phyloP scores from a whole-genome alignment of 2,113 vertebrate species.

The Meriones unguiculatus region DNA sequence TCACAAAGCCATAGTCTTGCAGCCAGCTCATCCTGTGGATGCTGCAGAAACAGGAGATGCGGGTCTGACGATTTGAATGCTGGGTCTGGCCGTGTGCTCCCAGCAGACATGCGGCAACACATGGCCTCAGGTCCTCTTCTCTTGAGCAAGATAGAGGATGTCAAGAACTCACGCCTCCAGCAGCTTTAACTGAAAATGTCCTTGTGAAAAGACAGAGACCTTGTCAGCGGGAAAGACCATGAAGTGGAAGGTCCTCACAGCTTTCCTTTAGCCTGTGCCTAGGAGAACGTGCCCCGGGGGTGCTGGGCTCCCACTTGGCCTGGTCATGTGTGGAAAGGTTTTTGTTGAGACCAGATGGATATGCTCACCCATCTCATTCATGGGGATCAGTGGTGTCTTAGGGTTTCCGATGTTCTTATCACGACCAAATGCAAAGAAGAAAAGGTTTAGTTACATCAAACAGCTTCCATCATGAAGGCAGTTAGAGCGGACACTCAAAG shows the following conservation, averaged over 20 bases:
- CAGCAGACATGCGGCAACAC: not conserved
- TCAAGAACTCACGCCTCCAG: not conserved
- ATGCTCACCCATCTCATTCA: not conserved
- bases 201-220: not conserved
- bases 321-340: not conserved
- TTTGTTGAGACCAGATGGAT: not conserved
- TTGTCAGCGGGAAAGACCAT: not conserved
- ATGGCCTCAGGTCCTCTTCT: not conserved
- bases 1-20: not conserved
- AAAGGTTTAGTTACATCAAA: too few species aligned
- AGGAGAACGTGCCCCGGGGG: not conserved
- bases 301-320: not conserved
- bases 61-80: not conserved
- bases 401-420: too few species aligned
- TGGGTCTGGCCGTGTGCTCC: not conserved
- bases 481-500: too few species aligned
- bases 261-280: not conserved
- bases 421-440: too few species aligned
- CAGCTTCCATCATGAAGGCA: too few species aligned
- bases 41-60: not conserved
- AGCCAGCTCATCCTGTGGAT: not conserved
- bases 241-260: not conserved
- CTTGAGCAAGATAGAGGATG: not conserved
- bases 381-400: not conserved
- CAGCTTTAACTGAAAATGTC: not conserved